Base-by-base conservation (phyloP, 2,113 vertebrate genomes). In the Oophaga pumilio region DNA sequence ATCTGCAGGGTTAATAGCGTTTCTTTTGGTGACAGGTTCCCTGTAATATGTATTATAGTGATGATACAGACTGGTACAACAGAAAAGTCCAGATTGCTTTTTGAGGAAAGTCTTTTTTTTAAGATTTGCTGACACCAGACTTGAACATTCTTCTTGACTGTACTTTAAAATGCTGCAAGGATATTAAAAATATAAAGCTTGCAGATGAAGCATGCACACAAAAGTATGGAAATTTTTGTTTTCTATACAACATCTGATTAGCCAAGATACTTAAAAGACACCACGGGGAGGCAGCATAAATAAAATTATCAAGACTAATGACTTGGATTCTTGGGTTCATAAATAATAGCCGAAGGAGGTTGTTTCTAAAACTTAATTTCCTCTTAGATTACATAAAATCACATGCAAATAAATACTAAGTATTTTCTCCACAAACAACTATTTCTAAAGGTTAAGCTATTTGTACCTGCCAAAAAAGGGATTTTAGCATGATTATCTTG, bases 271-370 rank as follows among this genome's bases (percentile, higher is more conserved):
- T 85, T 85, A 60, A 81, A 64, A 82, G 26, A 59, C n/a, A 76
- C 68, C 68, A 59, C 69, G 13, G 83, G 83, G 68, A 76, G 53
- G 20, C 22, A 22, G 66, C 57, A 85, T 85, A 85, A 74, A 85
- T 74, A 85, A 74, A 59, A 85, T 74, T 74, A 76, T 53, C 53
- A n/a, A 57, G 83, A 76, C 49, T 71, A 84, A 84, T 84, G 3
- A 71, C 50, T 84, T 26, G 50, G 82, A 56, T 69, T 84, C 64
- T 52, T 56, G 64, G 69, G 69, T 18, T 59, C 24, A 85, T 74
- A 85, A 85, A 74, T 85, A 85, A 33, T 43, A 85, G 33, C 53
- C 60, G 52, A 85, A 85, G 49, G 82, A 84, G 69, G 66, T 74
- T 18, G 60, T 85, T 85, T 73, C 57, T 57, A 74, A 43, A 57